Conservation (phyloP, 2,797 vertebrate genomes). For the Sebastes taczanowskii region DNA sequence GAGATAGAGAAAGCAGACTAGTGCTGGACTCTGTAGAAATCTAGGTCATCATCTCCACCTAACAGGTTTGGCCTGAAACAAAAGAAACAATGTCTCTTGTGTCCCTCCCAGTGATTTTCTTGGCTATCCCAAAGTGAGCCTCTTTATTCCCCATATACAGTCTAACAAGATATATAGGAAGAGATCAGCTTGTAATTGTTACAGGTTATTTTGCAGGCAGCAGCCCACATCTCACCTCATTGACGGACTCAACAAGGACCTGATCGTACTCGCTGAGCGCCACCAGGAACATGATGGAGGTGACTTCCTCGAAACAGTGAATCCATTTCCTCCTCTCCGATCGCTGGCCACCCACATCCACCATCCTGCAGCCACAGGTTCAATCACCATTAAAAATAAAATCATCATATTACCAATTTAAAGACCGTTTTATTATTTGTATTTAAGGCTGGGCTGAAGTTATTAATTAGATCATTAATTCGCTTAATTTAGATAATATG, state of each 20-base stretch:
- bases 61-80: conserved; percentile 50
- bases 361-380: conserved; percentile 72
- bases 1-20: not conserved
- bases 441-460: not conserved
- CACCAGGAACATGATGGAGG: conserved; percentile 83
- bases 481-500: not conserved
- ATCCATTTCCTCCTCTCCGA: conserved; percentile 86
- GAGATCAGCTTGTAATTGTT: not conserved
- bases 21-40: conserved; percentile 34
- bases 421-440: not conserved
- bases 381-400: not conserved
- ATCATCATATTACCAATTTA: not conserved
- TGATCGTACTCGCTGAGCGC: conserved; percentile 84
- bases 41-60: conserved; percentile 59
- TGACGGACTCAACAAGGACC: conserved; percentile 77
- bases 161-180: not conserved
- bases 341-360: conserved; percentile 83
- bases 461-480: not conserved
- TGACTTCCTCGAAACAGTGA: conserved; percentile 83
- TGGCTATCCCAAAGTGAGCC: conserved; percentile 9
- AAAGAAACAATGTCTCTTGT: conserved; percentile 49
- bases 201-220: not conserved
- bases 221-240: conserved; percentile 55
- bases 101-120: not conserved
- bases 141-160: not conserved